Base-by-base conservation (phyloP, 2,888 invertebrate genomes). In the Ophion costatus region DNA sequence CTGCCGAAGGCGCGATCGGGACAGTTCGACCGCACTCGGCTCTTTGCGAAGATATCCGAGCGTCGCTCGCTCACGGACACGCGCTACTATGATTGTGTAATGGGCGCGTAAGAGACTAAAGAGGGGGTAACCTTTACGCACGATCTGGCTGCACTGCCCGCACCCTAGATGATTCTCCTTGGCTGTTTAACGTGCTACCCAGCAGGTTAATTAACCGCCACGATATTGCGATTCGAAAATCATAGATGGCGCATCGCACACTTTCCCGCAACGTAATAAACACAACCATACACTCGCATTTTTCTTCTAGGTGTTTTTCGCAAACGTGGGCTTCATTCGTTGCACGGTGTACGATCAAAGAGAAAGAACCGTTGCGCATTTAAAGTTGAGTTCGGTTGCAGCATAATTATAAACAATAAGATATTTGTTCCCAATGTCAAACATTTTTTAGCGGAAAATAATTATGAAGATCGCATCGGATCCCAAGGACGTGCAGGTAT, bases 401-500 rank as follows among this genome's bases (percentile, higher is more conserved):
- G 20, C 38, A 63, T 20, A 59, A 73, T 57, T 22, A 67, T 33
- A 17, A 11, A 61, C 14, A 67, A 29, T 14, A 4, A 61, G 17
- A n/a, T 1, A 59, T 59, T 14, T 24, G 38, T 66, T 22, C 38
- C 67, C 45, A 67, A 67, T 77, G 82, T 6, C 38, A 14, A 64
- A 45, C 45, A 74, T 14, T 61, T 20, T 29, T 74, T 67, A 70
- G 11, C 63, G 29, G 57, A 59, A 66, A 70, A 87, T 61, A 73
- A 87, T 87, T 59, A 92, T 92, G 91, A 92, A 90, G 77, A 73
- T 88, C 33, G 90, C 91, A 59, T 88, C 90, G 9, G 87, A 90
- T 79, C 91, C 92, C 1, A 90, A 90, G 83, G 92, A 93, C 83
- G 88, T 92, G 1, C 92, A 92, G 91, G 93, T 93, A 91, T n/a